Percentiles rank a stretch among this genome's conserved stretches.
Conservation (phyloP, 1,140 invertebrate genomes). For the Dolichoris vasculosae region DNA sequence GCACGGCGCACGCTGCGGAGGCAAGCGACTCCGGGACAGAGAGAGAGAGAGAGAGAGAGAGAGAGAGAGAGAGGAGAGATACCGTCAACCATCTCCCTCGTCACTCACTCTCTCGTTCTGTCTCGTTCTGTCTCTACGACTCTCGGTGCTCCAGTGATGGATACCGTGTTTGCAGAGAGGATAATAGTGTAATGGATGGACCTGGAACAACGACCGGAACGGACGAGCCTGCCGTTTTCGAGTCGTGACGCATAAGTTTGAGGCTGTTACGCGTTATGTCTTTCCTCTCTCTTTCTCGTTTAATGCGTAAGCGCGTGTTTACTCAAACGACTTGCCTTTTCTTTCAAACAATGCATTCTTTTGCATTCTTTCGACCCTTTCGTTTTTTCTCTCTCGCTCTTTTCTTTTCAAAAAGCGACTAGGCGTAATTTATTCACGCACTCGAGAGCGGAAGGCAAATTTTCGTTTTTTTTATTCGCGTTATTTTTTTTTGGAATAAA, state of each 20-base stretch:
- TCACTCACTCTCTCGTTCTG: neutral
- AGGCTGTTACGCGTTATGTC: neutral
- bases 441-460: neutral
- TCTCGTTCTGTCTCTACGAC: conserved; percentile 6
- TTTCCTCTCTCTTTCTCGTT: neutral
- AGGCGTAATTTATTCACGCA: neutral
- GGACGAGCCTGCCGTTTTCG: conserved; percentile 63
- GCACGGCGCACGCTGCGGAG: neutral
- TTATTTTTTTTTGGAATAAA: neutral
- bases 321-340: conserved; percentile 7
- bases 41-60: neutral
- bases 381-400: neutral
- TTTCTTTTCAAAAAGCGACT: neutral
- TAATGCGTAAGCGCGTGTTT: conserved; percentile 33
- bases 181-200: conserved; percentile 70
- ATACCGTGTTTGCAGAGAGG: conserved; percentile 65
- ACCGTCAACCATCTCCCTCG: neutral
- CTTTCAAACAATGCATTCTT: conserved; percentile 32
- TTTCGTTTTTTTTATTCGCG: neutral
- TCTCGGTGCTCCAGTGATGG: conserved; percentile 47
- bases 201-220: conserved; percentile 61
- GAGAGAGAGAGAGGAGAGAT: neutral
- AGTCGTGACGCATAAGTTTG: conserved; percentile 53
- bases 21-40: neutral
- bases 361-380: neutral